A percentile compares a stretch with the other conserved stretches of the same genome.
These are phyloP conservation scores for Alces alces DNA, from an alignment of 2,113 vertebrate species.

Conservation along the genomic window DNA sequence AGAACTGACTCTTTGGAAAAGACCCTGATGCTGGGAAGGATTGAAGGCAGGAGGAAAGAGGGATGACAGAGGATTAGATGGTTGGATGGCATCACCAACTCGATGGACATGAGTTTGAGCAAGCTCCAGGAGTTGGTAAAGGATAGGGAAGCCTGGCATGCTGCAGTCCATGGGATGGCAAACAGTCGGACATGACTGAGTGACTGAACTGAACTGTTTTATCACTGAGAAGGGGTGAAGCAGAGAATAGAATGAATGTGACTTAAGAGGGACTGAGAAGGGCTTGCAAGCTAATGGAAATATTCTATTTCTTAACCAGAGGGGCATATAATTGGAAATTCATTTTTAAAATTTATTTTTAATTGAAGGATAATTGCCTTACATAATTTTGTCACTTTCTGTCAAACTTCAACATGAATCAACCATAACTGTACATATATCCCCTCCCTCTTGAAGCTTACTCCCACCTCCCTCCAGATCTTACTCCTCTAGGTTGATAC, in stretches of 20 bases:
- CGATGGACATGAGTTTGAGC: not conserved
- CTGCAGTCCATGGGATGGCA: not conserved
- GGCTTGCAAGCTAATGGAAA: not conserved
- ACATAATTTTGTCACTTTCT: not conserved
- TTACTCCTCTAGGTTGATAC: not conserved
- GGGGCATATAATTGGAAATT: not conserved
- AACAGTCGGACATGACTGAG: not conserved
- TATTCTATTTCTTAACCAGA: not conserved
- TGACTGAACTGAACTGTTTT: not conserved
- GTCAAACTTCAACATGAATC: not conserved
- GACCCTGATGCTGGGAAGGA: not conserved
- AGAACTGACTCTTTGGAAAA: not conserved
- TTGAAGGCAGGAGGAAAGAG: not conserved
- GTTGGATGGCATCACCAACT: not conserved
- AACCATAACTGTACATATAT: not conserved
- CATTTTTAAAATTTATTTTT: not conserved
- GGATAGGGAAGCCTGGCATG: not conserved
- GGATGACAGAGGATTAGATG: not conserved
- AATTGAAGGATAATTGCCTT: not conserved
- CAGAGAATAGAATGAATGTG: not conserved
- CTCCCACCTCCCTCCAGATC: accelerated
- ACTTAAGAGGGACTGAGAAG: not conserved
- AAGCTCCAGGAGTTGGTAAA: not conserved
- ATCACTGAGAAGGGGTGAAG: not conserved
- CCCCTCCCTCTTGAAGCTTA: not conserved